Percentiles rank a stretch among this genome's conserved stretches.
These are phyloP conservation scores for Porites cylindrica DNA, from an alignment of 92 coral and sea anemone genomes.

Conservation along the genomic window DNA sequence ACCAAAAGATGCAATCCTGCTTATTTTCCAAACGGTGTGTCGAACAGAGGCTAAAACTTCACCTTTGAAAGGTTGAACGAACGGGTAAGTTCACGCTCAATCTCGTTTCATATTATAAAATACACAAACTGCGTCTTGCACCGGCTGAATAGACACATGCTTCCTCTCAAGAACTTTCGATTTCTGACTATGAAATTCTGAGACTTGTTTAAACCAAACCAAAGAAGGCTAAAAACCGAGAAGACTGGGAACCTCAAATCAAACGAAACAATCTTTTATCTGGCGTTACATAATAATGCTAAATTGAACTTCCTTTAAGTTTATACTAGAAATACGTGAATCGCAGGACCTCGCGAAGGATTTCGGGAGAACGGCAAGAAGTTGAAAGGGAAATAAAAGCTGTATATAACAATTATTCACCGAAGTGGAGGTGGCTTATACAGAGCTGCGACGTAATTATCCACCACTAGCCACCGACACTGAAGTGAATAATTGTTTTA, in stretches of 20 bases:
- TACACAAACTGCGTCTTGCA: neutral
- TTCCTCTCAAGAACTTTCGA: slow-evolving; percentile 25
- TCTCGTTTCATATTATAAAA: neutral
- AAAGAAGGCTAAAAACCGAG: neutral
- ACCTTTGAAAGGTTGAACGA: neutral
- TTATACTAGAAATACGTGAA: no score
- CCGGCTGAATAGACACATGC: neutral
- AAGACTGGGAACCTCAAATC: neutral
- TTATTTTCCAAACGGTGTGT: neutral
- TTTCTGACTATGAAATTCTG: slow-evolving; percentile 27
- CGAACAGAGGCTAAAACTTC: neutral
- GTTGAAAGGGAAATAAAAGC: no score
- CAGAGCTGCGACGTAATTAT: no score
- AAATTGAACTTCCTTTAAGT: neutral
- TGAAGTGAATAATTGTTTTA: no score
- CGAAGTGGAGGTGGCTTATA: no score
- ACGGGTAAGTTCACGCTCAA: neutral
- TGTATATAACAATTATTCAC: no score
- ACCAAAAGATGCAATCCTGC: neutral
- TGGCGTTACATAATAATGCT: no score
- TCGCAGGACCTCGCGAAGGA: no score
- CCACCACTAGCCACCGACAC: no score
- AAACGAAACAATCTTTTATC: neutral
- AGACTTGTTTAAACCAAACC: slow-evolving; percentile 27
- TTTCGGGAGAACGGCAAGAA: no score